These are phyloP conservation scores for Lamellibrachia satsuma DNA, from an alignment of 2,888 invertebrate genomes.

Conservation along the genomic window DNA sequence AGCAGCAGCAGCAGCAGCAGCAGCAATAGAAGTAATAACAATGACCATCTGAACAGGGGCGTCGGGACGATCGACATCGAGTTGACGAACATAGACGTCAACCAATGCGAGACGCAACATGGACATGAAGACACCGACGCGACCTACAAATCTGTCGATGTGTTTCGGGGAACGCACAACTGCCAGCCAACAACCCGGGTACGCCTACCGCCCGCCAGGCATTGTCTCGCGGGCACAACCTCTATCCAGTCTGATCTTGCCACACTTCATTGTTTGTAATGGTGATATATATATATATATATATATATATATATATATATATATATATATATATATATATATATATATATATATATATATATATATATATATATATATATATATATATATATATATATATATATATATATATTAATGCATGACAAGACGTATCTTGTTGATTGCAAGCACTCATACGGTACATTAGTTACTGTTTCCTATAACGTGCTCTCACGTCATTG, in stretches of 20 bases:
- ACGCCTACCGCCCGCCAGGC: not conserved
- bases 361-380: no score
- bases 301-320: no score
- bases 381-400: no score
- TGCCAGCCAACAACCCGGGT: constrained; percentile 72
- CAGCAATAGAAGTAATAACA: not conserved
- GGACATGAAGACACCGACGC: constrained; percentile 44
- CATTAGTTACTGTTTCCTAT: no score
- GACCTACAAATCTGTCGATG: constrained; percentile 74
- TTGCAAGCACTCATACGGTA: no score
- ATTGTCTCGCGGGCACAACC: not conserved
- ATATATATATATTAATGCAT: not conserved
- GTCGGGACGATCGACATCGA: constrained; percentile 65
- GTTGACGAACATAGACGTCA: constrained; percentile 67
- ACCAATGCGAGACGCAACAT: constrained; percentile 79
- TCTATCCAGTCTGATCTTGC: no score
- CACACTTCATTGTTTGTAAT: no score
- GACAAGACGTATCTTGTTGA: no score
- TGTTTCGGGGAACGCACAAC: constrained; percentile 88
- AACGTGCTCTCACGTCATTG: no score
- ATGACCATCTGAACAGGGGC: constrained; percentile 47
- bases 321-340: no score
- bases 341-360: no score
- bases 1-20: not conserved
- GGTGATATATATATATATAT: not conserved